Conservation (phyloP, 2,888 invertebrate genomes). For the Diploptera punctata region DNA sequence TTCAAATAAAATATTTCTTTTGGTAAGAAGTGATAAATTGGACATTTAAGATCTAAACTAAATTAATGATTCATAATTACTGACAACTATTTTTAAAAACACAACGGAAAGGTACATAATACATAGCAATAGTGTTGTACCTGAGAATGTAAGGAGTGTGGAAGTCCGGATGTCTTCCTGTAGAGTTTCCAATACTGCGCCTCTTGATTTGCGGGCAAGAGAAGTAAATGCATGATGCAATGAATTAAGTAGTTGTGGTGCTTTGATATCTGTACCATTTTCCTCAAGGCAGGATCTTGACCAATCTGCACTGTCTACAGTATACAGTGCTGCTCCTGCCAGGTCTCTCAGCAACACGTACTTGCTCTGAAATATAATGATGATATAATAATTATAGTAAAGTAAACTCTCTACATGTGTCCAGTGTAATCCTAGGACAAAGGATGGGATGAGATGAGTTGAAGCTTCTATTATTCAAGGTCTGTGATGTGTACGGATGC, state of each 20-base stretch:
- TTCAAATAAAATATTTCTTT: neutral
- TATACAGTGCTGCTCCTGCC: constrained; percentile 69
- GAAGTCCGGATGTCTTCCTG: constrained; percentile 62
- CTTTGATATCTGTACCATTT: constrained; percentile 11
- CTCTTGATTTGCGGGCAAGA: constrained; percentile 68
- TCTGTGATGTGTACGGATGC: too few species aligned
- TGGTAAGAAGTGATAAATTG: neutral
- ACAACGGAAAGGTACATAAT: too few species aligned
- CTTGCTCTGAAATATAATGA: constrained; percentile 66
- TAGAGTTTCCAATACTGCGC: constrained; percentile 67
- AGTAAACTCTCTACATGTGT: too few species aligned
- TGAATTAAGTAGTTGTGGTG: constrained; percentile 44
- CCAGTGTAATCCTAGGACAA: too few species aligned
- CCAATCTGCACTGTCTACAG: constrained; percentile 65
- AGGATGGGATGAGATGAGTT: too few species aligned
- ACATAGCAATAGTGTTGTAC: too few species aligned
- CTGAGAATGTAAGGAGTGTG: constrained; percentile 35
- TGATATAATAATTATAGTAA: too few species aligned
- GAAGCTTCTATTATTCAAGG: too few species aligned
- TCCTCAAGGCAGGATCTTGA: constrained; percentile 48
- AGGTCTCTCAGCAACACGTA: constrained; percentile 74
- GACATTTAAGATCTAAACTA: neutral
- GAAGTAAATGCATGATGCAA: constrained; percentile 54
- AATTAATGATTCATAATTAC: too few species aligned
- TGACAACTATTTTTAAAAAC: too few species aligned